Conservation (phyloP, 2,113 vertebrate genomes). For the Xiphophorus maculatus region DNA sequence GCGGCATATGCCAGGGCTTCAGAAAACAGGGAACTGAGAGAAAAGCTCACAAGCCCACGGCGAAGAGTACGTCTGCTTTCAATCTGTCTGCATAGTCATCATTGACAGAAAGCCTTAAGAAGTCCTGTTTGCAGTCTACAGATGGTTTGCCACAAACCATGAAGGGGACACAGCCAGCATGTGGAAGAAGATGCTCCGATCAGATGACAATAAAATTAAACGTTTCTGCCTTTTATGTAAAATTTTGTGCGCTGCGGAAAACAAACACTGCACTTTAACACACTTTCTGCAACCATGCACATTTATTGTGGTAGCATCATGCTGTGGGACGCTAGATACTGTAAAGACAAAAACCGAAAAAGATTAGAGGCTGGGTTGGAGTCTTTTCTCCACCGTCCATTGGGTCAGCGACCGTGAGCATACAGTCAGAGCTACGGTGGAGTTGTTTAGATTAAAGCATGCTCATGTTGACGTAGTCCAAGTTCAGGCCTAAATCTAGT, state of each 20-base stretch:
- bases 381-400: too few species aligned
- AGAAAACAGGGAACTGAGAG: too few species aligned
- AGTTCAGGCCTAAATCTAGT: neutral
- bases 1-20: neutral
- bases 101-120: too few species aligned
- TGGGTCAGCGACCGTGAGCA: too few species aligned
- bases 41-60: too few species aligned
- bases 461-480: neutral
- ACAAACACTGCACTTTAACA: too few species aligned
- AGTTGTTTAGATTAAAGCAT: neutral
- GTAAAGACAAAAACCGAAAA: too few species aligned
- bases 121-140: too few species aligned
- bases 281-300: neutral
- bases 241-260: neutral
- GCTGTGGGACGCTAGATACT: neutral
- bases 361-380: too few species aligned
- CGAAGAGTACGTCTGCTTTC: too few species aligned
- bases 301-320: neutral
- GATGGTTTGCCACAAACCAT: neutral
- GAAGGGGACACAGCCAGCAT: neutral
- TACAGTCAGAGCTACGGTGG: too few species aligned
- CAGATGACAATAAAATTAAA: neutral
- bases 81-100: too few species aligned
- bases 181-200: neutral
- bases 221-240: neutral